These are phyloP conservation scores for Molossus alvarezi DNA, from an alignment of 2,797 vertebrate species.

Conservation along the genomic window DNA sequence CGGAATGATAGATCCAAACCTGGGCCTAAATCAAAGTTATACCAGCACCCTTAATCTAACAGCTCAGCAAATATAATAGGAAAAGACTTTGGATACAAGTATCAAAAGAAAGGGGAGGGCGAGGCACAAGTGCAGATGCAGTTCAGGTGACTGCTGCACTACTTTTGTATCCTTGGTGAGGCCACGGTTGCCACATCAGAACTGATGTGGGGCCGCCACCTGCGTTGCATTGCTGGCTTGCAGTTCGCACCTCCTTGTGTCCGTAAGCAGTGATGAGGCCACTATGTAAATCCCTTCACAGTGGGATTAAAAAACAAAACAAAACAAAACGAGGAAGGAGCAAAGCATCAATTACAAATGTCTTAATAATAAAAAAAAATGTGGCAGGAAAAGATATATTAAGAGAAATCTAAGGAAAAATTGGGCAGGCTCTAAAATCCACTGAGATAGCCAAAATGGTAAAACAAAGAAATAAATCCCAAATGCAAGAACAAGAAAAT, in stretches of 20 bases:
- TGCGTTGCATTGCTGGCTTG: not conserved
- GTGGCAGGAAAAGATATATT: too few species aligned
- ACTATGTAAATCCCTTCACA: not conserved
- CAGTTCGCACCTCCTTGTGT: not conserved
- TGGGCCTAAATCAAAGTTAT: not conserved
- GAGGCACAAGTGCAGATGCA: not conserved
- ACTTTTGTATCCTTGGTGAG: not conserved
- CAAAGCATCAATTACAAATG: too few species aligned
- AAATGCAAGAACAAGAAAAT: too few species aligned
- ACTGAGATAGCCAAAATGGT: too few species aligned
- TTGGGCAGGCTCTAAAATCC: too few species aligned
- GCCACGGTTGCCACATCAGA: not conserved
- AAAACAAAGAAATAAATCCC: too few species aligned
- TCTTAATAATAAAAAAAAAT: too few species aligned
- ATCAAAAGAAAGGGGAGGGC: not conserved
- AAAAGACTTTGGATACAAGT: slow-evolving; percentile 39
- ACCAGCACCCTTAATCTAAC: not conserved
- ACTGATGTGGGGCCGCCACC: not conserved
- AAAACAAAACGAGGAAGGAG: too few species aligned
- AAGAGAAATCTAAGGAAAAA: too few species aligned
- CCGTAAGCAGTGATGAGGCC: not conserved
- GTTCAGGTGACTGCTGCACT: not conserved
- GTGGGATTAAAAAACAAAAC: too few species aligned
- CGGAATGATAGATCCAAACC: not conserved
- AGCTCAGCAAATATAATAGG: slow-evolving; percentile 10